Percentiles rank a stretch among this genome's conserved stretches.
phyloP scores from a whole-genome alignment of 2,113 vertebrate genomes.

The Scomber scombrus region DNA sequence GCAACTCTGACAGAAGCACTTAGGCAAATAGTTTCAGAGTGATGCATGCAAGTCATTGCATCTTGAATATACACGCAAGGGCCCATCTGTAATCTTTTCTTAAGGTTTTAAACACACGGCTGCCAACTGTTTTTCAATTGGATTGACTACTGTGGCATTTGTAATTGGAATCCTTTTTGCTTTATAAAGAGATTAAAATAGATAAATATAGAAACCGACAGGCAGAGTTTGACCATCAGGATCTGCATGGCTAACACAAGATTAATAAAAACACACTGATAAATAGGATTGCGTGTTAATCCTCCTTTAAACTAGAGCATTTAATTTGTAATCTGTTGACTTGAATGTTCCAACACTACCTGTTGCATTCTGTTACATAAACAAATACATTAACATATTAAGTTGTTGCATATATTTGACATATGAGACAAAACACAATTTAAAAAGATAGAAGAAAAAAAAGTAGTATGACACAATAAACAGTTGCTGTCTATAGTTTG shows the following conservation, averaged over 20 bases:
- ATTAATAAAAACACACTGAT: slow-evolving; percentile 54
- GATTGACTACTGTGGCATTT: slow-evolving; percentile 71
- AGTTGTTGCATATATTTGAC: too few species aligned
- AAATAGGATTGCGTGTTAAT: slow-evolving; percentile 63
- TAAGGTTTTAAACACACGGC: slow-evolving; percentile 73
- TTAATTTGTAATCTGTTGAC: slow-evolving; percentile 55
- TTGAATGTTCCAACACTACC: background rate
- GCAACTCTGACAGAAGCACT: slow-evolving; percentile 62
- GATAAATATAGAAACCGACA: slow-evolving; percentile 72
- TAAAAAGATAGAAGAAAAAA: too few species aligned
- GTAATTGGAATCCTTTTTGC: slow-evolving; percentile 67
- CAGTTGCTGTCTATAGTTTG: background rate
- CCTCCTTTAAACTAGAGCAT: slow-evolving; percentile 42
- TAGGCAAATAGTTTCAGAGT: slow-evolving; percentile 66
- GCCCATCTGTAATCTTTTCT: slow-evolving; percentile 71
- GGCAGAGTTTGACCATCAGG: slow-evolving; percentile 46
- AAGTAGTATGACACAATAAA: too few species aligned
- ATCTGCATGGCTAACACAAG: slow-evolving; percentile 44
- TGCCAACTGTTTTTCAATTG: slow-evolving; percentile 74
- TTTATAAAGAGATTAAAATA: slow-evolving; percentile 78
- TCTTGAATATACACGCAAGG: slow-evolving; percentile 49
- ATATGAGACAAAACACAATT: too few species aligned
- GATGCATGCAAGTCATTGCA: slow-evolving; percentile 64
- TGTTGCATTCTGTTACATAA: background rate
- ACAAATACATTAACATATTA: background rate